Base-by-base conservation (phyloP, 2,797 vertebrate species). In the Coluber constrictor region DNA sequence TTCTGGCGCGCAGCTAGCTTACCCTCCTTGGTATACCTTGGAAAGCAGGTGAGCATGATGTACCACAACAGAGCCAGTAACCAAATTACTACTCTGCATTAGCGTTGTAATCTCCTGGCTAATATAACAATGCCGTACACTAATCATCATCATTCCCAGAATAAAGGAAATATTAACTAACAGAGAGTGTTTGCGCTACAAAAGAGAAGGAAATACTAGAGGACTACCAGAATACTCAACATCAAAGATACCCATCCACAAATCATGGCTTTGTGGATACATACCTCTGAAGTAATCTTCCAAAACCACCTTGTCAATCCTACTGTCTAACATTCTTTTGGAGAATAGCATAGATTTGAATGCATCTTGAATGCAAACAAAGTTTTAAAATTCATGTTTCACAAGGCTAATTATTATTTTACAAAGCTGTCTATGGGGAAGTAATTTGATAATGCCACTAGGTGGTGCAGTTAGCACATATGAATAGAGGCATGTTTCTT, bases 381-480 rank as follows among this genome's bases (percentile, higher is more conserved):
- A 8, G 23, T 25, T 79, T 91, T 91, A 20, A 60, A 51, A 61
- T n/a, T 23, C 4, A 8, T 9, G 10, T 25, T 74, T n/a, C 25
- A n/a, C 37, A 60, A 51, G 37, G 54, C 25, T 86, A 37, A 37
- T 63, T 29, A 3, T 79, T 37, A 43, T 79, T 79, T 79, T 79
- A 43, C 74, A 79, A 79, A 79, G 74, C 70, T 29, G n/a, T 51
- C 9, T 20, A 29, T 27, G n/a, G 47, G 13, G 18, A 74, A 54
- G n/a, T 60, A 47, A 83, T 61, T n/a, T 87, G 16, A 20, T 37
- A 9, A 29, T 74, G 87, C 88, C 96, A 47, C 87, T 91, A 95
- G 97, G 3, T 92, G 96, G 94, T 94, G 61, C 47, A 18, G 3
- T 47, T 1, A 32, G 93, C 90, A 1, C 29, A 3, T 12, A 63